Base-by-base conservation (phyloP, 2,888 invertebrate species). In the Agrilus biguttatus region DNA sequence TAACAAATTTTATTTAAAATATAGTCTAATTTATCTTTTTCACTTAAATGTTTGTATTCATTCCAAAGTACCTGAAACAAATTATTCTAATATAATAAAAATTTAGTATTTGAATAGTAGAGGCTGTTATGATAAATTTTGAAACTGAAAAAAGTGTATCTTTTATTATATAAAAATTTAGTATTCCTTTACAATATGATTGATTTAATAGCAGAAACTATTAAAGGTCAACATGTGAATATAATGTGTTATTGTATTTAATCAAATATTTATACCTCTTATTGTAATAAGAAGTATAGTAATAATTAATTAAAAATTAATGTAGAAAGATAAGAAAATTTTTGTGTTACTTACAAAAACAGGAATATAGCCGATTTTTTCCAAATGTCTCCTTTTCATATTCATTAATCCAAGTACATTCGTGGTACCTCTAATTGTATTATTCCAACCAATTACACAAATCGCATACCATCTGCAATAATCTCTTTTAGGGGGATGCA, bases 311-410 rank as follows among this genome's bases (percentile, higher is more conserved):
- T n/a, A n/a, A n/a, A n/a, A 8, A 14, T 7, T 3, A 35, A 14
- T 23, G 23, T 5, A 8, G 8, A 46, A 39, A 28, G 42, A 43
- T 39, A 36, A 43, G 36, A 43, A 13, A 37, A 38, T 28, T 13
- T 28, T 38, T 7, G 12, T 3, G 23, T 14, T n/a, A 54, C 62
- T 66, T 68, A 80, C 80, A 65, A 75, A 53, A 44, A 69, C 61
- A 8, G 75, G 68, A 55, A 65, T 65, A 56, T 74, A 80, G 33
- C 80, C 80, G 43, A 85, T 58, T 40, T 68, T 58, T 50, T 66
- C 57, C 14, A 87, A 65, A 53, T 84, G 83, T 44, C 74, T 68
- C 12, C 78, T 47, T 66, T 84, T 84, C 56, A 73, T 66, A n/a
- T 62, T 54, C 46, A 74, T 67, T 14, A 69, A 66, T 10, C 85